Conservation (phyloP, 1,140 invertebrate species). For the Papilio glaucus region DNA sequence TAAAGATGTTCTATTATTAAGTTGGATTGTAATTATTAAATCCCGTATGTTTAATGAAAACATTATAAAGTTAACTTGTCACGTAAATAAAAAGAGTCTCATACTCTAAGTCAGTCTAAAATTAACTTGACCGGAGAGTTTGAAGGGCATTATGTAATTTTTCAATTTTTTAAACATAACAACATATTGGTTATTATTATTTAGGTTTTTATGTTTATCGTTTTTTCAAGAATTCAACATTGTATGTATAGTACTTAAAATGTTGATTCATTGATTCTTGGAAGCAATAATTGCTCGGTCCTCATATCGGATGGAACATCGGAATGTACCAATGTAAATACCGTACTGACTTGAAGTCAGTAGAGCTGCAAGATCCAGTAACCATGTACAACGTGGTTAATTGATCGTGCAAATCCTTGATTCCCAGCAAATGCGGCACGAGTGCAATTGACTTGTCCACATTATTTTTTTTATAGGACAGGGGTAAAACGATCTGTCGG, state of each 20-base stretch:
- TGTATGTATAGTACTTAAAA: not conserved
- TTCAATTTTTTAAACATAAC: no score
- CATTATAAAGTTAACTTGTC: not conserved
- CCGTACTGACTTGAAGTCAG: not conserved
- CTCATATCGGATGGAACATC: constrained; percentile 11
- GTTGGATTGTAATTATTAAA: not conserved
- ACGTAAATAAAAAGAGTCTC: no score
- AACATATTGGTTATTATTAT: no score
- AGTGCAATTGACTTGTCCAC: no score
- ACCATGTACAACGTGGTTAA: not conserved
- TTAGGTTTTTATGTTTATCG: no score
- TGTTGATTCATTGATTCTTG: constrained; percentile 8
- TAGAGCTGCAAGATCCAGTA: not conserved
- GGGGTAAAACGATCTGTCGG: no score
- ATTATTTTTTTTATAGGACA: no score
- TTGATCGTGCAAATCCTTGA: not conserved
- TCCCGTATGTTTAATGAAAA: not conserved
- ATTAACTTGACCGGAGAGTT: no score
- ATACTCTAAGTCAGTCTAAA: no score
- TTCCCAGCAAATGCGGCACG: no score
- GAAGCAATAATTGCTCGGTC: constrained; percentile 17
- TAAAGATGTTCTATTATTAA: not conserved
- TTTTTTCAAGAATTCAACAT: not conserved
- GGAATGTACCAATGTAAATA: constrained; percentile 2
- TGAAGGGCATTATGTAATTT: no score